Base-by-base conservation (phyloP, 92 coral and sea anemone genomes). In the Parazoanthus swiftii region DNA sequence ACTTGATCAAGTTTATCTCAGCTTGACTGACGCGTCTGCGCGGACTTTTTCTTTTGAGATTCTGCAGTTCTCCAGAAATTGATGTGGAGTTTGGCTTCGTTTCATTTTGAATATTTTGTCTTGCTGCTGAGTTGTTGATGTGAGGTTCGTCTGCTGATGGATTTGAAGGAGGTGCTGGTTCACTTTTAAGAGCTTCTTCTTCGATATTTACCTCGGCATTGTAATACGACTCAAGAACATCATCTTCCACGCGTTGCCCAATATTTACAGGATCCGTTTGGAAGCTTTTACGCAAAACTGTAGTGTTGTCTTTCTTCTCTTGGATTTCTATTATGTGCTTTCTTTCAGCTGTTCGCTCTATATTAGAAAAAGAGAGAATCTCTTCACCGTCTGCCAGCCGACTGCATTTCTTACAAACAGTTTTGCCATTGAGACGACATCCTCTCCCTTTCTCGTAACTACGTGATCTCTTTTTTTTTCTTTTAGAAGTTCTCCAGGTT, bases 11-110 rank as follows among this genome's bases (percentile, higher is more conserved):
- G 65, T 84, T 84, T 3, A 9, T 26, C 14, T 84, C 79, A 5
- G 87, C 87, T 51, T 70, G 86, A 67, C 86, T 83, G 16, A 67
- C 33, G 0, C 15, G 38, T 21, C 67, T 84, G 6, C 87, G 79
- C 5, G n/a, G 38, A 23, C 25, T 5, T 29, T 51, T 84, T 14
- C 67, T 46, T 51, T 48, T 73, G 77, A 16, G 16, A 5, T 46
- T 70, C 6, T 4, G 15, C 38, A 33, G n/a, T 7, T 16, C 14
- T 5, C 66, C 25, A 2, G 15, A 6, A 48, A 29, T 20, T 26
- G 66, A 21, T 14, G 2, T 21, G 4, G 81, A 44, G 65, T n/a
- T 79, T 6, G 51, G 26, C 15, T 51, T 44, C 18, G 3, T 36
- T 16, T 25, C 11, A 84, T 51, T 21, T 0, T 18, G 13, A 18